phyloP scores from a whole-genome alignment of 2,113 vertebrate species.

The Oenanthe oenanthe region DNA sequence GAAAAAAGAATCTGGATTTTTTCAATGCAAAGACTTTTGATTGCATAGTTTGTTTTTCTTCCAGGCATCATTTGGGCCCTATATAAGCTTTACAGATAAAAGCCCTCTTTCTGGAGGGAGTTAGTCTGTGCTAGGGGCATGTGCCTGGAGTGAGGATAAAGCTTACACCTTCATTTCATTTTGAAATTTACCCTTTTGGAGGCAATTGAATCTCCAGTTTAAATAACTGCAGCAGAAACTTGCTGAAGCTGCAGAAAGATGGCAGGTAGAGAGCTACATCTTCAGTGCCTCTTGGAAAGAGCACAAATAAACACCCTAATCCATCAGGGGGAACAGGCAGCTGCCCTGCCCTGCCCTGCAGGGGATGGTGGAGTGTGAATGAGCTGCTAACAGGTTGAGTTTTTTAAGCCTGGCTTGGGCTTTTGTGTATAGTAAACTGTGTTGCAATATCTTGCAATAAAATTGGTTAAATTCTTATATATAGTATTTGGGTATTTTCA shows the following conservation, averaged over 20 bases:
- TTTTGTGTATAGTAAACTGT: not conserved
- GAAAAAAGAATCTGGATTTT: not conserved
- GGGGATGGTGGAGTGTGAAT: not conserved
- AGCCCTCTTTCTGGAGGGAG: not conserved
- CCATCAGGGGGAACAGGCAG: accelerated
- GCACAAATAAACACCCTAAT: not conserved
- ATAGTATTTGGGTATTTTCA: not conserved
- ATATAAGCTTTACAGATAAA: not conserved
- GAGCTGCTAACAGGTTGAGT: not conserved
- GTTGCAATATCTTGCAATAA: not conserved
- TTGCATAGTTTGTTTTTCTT: not conserved
- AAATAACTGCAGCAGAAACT: not conserved
- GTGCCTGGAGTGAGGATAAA: not conserved
- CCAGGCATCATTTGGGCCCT: not conserved
- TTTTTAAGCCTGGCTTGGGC: not conserved
- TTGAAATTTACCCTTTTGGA: not conserved
- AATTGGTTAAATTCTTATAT: not conserved
- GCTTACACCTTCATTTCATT: not conserved
- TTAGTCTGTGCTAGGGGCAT: not conserved
- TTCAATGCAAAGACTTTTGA: not conserved
- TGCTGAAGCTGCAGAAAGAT: not conserved
- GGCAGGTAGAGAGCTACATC: not conserved
- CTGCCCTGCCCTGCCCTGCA: not conserved
- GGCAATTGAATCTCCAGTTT: not conserved
- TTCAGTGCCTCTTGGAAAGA: not conserved